A percentile compares a stretch with the other conserved stretches of the same genome.
Conservation (phyloP, 2,888 invertebrate genomes). For the Eudasyphora cyanicolor region DNA sequence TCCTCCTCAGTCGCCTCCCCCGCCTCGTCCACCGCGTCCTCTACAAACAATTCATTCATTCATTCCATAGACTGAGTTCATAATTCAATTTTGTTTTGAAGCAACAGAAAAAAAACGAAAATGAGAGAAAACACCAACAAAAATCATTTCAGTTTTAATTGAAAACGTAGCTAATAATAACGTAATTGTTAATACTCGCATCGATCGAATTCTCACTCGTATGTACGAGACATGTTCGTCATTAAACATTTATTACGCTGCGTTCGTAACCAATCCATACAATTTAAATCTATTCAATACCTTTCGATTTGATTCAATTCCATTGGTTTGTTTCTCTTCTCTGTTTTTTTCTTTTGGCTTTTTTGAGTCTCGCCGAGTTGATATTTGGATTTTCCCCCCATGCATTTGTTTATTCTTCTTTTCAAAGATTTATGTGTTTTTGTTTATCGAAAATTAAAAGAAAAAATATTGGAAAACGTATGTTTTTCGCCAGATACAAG, state of each 20-base stretch:
- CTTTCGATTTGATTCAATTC: too few relatives aligned
- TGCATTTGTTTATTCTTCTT: slow-evolving; percentile 26
- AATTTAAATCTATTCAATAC: background rate
- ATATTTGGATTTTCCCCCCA: background rate
- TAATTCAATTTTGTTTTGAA: background rate
- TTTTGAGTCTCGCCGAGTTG: background rate
- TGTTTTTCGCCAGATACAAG: background rate
- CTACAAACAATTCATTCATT: background rate
- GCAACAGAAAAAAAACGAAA: background rate
- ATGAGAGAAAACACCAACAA: background rate
- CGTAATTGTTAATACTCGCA: slow-evolving; percentile 5
- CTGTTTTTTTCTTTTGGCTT: background rate
- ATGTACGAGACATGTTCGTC: slow-evolving; percentile 11
- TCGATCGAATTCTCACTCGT: too few relatives aligned
- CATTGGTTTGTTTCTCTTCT: background rate
- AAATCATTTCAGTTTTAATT: slow-evolving; percentile 24
- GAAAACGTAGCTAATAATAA: slow-evolving; percentile 16
- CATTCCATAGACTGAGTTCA: background rate
- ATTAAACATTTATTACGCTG: background rate
- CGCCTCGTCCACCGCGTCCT: background rate
- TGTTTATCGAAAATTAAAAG: slow-evolving; percentile 8
- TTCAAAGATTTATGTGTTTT: background rate
- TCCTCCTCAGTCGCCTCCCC: too few relatives aligned
- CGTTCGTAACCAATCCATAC: background rate
- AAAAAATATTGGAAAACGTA: background rate